Evolutionary conservation across 2,888 invertebrate species (phyloP).

Genomic region (Prosopocoilus inquinatus): DNA sequence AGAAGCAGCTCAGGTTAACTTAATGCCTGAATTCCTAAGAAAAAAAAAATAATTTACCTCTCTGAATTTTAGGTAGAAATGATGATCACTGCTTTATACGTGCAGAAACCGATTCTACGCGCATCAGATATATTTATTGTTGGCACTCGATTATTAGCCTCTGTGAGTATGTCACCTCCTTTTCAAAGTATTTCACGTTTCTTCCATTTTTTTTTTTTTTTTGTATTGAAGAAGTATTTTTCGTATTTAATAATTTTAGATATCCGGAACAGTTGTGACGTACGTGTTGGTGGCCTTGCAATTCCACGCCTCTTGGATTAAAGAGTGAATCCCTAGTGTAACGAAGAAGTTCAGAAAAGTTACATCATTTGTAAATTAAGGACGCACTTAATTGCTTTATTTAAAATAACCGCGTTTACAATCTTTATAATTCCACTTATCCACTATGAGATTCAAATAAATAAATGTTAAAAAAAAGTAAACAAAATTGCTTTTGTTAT

Average conservation of each 20-base stretch:
- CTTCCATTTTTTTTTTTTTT: background rate
- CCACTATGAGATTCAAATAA: no score
- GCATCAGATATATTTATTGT: slow-evolving; percentile 41
- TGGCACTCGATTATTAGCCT: slow-evolving; percentile 36
- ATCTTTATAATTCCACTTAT: no score
- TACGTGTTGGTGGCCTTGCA: slow-evolving; percentile 49
- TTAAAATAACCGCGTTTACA: no score
- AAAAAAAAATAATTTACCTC: background rate
- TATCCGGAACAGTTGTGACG: slow-evolving; percentile 47
- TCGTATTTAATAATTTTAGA: slow-evolving; percentile 38
- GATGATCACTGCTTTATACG: slow-evolving; percentile 33
- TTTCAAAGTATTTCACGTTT: no score
- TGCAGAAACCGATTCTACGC: slow-evolving; percentile 36
- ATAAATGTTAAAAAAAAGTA: no score
- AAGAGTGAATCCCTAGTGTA: no score
- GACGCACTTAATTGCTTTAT: no score
- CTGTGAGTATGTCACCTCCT: slow-evolving; percentile 30
- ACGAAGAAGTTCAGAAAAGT: no score
- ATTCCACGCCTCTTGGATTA: slow-evolving; percentile 17
- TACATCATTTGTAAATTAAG: no score
- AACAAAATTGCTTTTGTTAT: no score
- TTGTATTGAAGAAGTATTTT: background rate
- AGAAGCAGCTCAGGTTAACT: slow-evolving; percentile 36
- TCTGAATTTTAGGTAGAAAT: slow-evolving; percentile 34
- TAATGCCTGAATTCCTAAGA: background rate